Percentiles rank a stretch among this genome's conserved stretches.
Evolutionary conservation across 2,113 vertebrate genomes (phyloP).

Genomic region (Rutilus rutilus): DNA sequence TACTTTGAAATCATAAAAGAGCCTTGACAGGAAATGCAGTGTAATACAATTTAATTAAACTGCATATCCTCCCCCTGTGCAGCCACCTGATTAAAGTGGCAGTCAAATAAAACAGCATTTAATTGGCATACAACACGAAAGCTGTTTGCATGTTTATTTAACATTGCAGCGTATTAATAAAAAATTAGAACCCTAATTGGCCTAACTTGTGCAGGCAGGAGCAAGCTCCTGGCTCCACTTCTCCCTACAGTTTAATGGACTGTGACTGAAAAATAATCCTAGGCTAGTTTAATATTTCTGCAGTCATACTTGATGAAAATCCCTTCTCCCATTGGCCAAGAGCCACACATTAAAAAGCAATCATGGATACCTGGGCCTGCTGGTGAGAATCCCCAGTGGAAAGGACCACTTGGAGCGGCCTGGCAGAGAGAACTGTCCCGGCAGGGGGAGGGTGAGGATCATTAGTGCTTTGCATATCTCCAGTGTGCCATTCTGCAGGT

Average conservation of each 20-base stretch:
- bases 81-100: constrained; percentile 61
- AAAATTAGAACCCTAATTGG: constrained; percentile 67
- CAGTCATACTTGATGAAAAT: constrained; percentile 66
- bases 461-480: constrained; percentile 58
- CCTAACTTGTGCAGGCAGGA: constrained; percentile 63
- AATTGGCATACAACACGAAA: constrained; percentile 65
- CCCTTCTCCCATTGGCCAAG: constrained; percentile 58
- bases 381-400: constrained; percentile 63
- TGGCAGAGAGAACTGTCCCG: constrained; percentile 54
- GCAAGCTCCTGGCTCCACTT: constrained; percentile 55
- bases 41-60: constrained; percentile 73
- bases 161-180: constrained; percentile 64
- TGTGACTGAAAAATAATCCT: constrained; percentile 66
- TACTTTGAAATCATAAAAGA: constrained; percentile 71
- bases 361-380: constrained; percentile 61
- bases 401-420: constrained; percentile 54
- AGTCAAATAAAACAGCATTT: constrained; percentile 71
- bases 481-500: constrained; percentile 51
- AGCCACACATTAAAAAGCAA: constrained; percentile 68
- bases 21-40: constrained; percentile 69
- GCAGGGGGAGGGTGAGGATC: constrained; percentile 55
- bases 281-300: constrained; percentile 68
- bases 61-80: constrained; percentile 64
- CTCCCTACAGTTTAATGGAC: constrained; percentile 63
- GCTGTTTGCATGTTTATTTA: constrained; percentile 70